A percentile compares a stretch with the other conserved stretches of the same genome.
Evolutionary conservation across 2,888 invertebrate species (phyloP).

Genomic region (Harpalus rufipes): DNA sequence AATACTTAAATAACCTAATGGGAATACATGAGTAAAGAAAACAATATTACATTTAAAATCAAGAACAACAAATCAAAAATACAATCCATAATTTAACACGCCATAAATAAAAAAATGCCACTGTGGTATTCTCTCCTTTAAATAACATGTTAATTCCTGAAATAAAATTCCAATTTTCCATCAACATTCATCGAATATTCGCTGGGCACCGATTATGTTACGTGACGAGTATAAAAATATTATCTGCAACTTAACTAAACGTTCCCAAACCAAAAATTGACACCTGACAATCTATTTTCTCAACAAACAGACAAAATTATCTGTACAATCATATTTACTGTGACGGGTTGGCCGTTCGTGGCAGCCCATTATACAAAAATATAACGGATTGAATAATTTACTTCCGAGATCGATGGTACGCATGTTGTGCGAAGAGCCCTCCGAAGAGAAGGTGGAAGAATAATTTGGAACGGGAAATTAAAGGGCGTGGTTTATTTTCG

Average conservation of each 20-base stretch:
- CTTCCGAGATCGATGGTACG: constrained; percentile 39
- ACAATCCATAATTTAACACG: constrained; percentile 4
- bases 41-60: neutral
- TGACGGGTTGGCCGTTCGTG: constrained; percentile 45
- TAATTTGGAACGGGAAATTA: constrained; percentile 2
- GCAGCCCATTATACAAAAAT: constrained; percentile 53
- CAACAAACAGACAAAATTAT: constrained; percentile 49
- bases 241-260: constrained; percentile 37
- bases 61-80: constrained; percentile 2
- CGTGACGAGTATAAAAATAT: constrained; percentile 29
- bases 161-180: constrained; percentile 29
- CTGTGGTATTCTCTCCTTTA: neutral
- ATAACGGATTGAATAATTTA: constrained; percentile 57
- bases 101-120: constrained; percentile 11
- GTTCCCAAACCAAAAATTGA: constrained; percentile 48
- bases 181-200: constrained; percentile 44
- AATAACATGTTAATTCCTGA: constrained; percentile 12
- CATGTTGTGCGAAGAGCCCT: neutral
- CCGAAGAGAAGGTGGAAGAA: constrained; percentile 28
- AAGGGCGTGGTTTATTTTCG: constrained; percentile 25
- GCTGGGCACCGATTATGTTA: neutral
- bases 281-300: constrained; percentile 55
- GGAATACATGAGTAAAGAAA: neutral
- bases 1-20: neutral
- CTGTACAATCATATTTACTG: constrained; percentile 50